Evolutionary conservation across 2,888 invertebrate genomes (phyloP).

Genomic region (Chymomyza fuscimana): DNA sequence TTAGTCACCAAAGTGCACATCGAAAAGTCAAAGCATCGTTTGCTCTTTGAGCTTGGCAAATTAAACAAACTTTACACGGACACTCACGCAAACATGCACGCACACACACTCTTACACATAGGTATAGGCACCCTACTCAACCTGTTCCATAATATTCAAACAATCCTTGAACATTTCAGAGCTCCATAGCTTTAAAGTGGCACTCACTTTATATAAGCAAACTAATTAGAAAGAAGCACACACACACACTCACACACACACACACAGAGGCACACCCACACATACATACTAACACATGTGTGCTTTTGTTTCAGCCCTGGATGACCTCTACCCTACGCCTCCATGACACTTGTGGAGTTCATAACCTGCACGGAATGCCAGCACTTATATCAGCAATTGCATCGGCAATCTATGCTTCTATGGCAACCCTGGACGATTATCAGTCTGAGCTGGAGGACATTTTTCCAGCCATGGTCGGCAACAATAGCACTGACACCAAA

Average conservation of each 20-base stretch:
- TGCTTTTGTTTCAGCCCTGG: slow-evolving; percentile 68
- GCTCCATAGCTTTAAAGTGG: slow-evolving; percentile 10
- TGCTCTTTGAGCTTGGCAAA: slow-evolving; percentile 7
- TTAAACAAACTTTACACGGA: slow-evolving; percentile 8
- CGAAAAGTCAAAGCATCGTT: slow-evolving; percentile 6
- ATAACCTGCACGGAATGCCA: slow-evolving; percentile 98
- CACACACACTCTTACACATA: not conserved
- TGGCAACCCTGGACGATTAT: slow-evolving; percentile 86
- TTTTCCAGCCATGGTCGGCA: slow-evolving; percentile 82
- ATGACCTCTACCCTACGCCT: slow-evolving; percentile 74
- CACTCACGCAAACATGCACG: not conserved
- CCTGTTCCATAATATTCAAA: not conserved
- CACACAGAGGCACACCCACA: not conserved
- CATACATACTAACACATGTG: not conserved
- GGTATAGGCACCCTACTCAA: not conserved
- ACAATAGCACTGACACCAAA: slow-evolving; percentile 57
- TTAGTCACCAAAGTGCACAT: slow-evolving; percentile 54
- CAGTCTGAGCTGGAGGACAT: slow-evolving; percentile 81
- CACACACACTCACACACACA: not conserved
- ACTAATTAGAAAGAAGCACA: slow-evolving; percentile 17
- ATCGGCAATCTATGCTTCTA: slow-evolving; percentile 86
- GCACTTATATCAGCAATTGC: slow-evolving; percentile 91
- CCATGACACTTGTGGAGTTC: slow-evolving; percentile 89
- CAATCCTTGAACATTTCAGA: not conserved
- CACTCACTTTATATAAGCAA: slow-evolving; percentile 11